A percentile compares a stretch with the other conserved stretches of the same genome.
Evolutionary conservation across 2,797 vertebrate genomes (phyloP).

Genomic region (Tarsius wallacei): DNA sequence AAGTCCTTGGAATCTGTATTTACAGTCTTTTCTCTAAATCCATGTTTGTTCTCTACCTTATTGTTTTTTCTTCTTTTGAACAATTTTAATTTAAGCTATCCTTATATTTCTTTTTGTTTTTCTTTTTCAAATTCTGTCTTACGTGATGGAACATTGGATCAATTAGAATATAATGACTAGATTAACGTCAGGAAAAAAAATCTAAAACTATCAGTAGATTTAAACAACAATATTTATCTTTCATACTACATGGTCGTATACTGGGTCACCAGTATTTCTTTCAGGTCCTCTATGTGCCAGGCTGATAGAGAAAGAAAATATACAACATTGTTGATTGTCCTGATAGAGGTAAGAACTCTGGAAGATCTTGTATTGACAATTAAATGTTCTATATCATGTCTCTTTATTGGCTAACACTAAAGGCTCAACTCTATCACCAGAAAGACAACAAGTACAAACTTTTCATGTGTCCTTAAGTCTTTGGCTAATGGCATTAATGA

Average conservation of each 20-base stretch:
- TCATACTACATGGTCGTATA: background rate
- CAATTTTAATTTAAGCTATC: background rate
- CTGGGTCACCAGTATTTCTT: background rate
- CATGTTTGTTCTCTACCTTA: background rate
- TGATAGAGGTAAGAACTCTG: background rate
- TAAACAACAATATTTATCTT: background rate
- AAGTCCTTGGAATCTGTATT: background rate
- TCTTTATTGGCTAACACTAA: background rate
- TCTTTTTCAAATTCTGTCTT: background rate
- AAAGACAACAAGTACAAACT: background rate
- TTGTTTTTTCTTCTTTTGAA: constrained; percentile 1
- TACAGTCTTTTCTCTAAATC: background rate
- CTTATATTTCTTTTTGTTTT: background rate
- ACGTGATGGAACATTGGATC: background rate
- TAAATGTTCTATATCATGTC: background rate
- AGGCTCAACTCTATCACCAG: background rate
- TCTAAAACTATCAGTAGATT: background rate
- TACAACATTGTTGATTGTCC: background rate
- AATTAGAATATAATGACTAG: background rate
- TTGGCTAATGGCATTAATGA: background rate
- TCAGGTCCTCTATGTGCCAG: accelerated
- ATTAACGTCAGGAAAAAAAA: background rate
- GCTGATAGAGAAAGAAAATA: background rate
- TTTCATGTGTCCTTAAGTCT: background rate
- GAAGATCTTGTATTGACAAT: background rate